Conservation (phyloP, 2,113 vertebrate genomes). For the Pantherophis guttatus region DNA sequence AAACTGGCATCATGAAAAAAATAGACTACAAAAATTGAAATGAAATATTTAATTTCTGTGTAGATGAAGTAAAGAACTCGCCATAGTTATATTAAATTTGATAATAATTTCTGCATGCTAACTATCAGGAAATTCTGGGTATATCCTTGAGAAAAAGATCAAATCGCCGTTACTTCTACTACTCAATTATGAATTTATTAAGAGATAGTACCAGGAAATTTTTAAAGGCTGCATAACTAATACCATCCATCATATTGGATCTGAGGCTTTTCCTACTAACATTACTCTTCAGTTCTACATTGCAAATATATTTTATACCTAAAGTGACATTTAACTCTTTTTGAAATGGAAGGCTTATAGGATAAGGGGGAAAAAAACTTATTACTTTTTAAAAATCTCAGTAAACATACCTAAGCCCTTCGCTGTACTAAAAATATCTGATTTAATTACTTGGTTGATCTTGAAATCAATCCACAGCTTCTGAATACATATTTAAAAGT, state of each 20-base stretch:
- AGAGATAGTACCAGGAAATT: fast-evolving
- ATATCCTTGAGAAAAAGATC: constrained; percentile 26
- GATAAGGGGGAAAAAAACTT: not conserved
- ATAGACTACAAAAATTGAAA: not conserved
- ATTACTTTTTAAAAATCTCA: not conserved
- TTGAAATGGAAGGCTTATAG: not conserved
- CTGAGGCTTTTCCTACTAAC: not conserved
- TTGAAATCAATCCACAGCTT: constrained; percentile 36
- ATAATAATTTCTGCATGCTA: not conserved
- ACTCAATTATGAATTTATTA: constrained; percentile 24
- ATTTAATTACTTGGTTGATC: constrained; percentile 9
- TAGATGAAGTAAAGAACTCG: not conserved
- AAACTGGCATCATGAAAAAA: not conserved
- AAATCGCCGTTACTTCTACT: not conserved
- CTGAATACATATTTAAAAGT: constrained; percentile 29
- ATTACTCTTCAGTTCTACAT: not conserved
- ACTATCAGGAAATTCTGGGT: not conserved
- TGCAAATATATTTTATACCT: not conserved
- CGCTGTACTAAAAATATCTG: not conserved
- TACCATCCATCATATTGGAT: not conserved
- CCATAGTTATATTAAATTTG: not conserved
- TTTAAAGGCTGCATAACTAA: not conserved
- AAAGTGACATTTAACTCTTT: not conserved
- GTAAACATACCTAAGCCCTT: not conserved
- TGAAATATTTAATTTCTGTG: not conserved